Evolutionary conservation across 2,113 vertebrate species (phyloP), one percentile per base, ranked within the genome.

Genomic region (Lophura nycthemera): DNA sequence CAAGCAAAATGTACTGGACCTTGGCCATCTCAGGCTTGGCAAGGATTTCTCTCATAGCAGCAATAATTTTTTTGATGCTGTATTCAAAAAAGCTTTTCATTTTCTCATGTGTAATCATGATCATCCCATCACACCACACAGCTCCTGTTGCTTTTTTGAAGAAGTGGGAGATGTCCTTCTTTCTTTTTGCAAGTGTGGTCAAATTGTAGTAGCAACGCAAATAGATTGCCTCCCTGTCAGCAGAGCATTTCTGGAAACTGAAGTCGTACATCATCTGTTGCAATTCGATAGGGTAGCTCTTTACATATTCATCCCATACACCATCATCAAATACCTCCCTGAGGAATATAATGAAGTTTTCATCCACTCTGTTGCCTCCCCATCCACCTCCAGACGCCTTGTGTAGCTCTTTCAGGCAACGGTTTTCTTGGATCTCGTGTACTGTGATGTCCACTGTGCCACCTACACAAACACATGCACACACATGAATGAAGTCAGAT

Each of bases 381-480:
- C 92, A 93, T 42, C 92, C 71, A n/a, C 92, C 95, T 71, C 96
- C 96, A 30, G 86, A 42, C 47, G 76, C 96, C 48, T 91, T 93
- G 22, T 96, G 81, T 89, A 97, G 60, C 60, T 97, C 96, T 66
- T 96, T 97, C 60, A 97, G 47, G 20, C 3, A 38, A 67, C 42
- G 50, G 45, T 86, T 81, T 54, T 89, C 25, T 76, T 95, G 91
- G 60, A 97, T 95, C 59, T 97, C 93, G 27, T 97, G 95, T 13
- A 96, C 96, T 1, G 93, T 97, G 43, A 97, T 96, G 89, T 96
- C 94, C 83, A 96, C 10, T 13, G 91, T 93, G 50, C 93, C 91
- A 57, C 93, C 65, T 91, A 79, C 8, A 43, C 11, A 56, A 8
- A 48, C 18, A 70, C 24, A 77, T 5, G 82, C 20, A 59, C 20